Conservation (phyloP, 2,797 vertebrate genomes). For the Chaetophractus vellerosus region DNA sequence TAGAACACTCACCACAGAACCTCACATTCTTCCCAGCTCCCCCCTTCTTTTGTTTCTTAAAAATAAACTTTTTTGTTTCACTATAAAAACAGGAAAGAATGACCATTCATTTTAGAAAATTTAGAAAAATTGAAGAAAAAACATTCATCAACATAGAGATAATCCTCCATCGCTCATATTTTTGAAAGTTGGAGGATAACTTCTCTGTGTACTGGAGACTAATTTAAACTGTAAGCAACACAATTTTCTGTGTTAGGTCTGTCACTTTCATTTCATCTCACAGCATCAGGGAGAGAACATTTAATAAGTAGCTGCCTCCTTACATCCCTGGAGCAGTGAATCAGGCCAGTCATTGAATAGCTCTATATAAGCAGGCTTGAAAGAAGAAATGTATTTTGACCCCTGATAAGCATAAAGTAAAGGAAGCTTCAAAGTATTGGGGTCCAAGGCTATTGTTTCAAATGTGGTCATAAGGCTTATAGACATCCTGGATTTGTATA, state of each 20-base stretch:
- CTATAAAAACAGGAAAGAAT: not conserved
- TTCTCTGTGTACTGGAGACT: not conserved
- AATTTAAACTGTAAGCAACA: conserved; percentile 4
- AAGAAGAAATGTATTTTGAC: not conserved
- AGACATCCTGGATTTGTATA: not conserved
- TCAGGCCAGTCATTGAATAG: not conserved
- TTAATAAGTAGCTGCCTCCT: not conserved
- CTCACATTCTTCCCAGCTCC: not conserved
- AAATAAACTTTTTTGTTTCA: not conserved
- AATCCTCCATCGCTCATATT: not conserved
- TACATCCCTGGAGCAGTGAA: not conserved
- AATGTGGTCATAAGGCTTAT: not conserved
- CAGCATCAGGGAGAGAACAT: not conserved
- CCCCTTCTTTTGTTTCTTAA: not conserved
- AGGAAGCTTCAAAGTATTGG: not conserved
- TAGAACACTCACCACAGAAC: not conserved
- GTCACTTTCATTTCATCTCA: not conserved
- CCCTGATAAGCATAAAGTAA: not conserved
- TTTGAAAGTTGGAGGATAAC: not conserved
- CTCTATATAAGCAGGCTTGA: not conserved
- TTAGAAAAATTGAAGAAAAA: conserved; percentile 4
- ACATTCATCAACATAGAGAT: not conserved
- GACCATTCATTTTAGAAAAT: not conserved
- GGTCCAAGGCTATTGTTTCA: not conserved
- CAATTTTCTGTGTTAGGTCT: not conserved